These are phyloP conservation scores for Drosophila pandora DNA, from an alignment of 1,140 invertebrate species.

Conservation along the genomic window DNA sequence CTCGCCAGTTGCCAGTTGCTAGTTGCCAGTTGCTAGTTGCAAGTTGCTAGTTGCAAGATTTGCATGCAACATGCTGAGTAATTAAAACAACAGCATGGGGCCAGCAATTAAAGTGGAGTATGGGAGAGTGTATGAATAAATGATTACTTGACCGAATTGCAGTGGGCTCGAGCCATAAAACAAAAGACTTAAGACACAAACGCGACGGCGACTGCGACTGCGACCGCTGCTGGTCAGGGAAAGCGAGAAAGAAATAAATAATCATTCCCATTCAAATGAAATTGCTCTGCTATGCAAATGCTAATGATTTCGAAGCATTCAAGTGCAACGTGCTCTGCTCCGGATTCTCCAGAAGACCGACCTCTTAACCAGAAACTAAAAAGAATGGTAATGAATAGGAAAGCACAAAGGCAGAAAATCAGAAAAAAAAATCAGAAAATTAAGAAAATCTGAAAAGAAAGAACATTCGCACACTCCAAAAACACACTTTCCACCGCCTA, in stretches of 20 bases:
- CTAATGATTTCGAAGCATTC: constrained; percentile 10
- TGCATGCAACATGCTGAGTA: constrained; percentile 75
- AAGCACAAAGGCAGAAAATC: neutral
- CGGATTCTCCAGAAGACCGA: constrained; percentile 13
- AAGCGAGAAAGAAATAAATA: constrained; percentile 35
- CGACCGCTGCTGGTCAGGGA: constrained; percentile 5
- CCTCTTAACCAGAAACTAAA: too few relatives aligned
- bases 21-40: neutral
- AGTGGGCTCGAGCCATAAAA: constrained; percentile 15
- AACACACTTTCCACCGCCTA: constrained; percentile 61
- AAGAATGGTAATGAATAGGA: neutral
- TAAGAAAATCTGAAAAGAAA: neutral
- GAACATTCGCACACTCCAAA: constrained; percentile 74
- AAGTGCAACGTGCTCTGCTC: constrained; percentile 39
- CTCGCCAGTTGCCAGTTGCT: neutral
- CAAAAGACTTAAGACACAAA: constrained; percentile 39
- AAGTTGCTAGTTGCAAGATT: constrained; percentile 16
- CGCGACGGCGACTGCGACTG: constrained; percentile 1
- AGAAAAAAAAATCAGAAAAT: neutral
- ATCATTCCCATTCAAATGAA: constrained; percentile 39
- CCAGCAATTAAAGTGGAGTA: constrained; percentile 30
- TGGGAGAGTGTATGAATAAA: constrained; percentile 31
- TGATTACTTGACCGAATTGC: constrained; percentile 56
- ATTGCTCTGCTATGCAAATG: constrained; percentile 39
- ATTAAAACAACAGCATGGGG: constrained; percentile 54